Base-by-base conservation (phyloP, 2,888 invertebrate genomes). In the Tetheella fluctuosa region DNA sequence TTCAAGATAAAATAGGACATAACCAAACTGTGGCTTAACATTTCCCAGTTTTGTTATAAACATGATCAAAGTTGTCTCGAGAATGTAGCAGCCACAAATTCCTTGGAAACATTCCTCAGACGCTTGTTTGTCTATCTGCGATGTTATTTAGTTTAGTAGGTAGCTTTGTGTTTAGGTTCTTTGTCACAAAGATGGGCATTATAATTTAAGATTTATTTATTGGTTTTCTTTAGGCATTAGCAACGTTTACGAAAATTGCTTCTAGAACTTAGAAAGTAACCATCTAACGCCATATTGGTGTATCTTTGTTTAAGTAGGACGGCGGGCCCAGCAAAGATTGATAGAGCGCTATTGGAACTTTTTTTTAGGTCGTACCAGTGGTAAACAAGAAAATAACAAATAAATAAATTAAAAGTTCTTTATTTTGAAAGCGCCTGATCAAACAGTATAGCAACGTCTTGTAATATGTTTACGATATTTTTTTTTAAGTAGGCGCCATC, bases 1-100 rank as follows among this genome's bases (percentile, higher is more conserved):
- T 74, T 68, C 75, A 67, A 63, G 65, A 73, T 70, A 62, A 67
- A 61, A 66, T 60, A 65, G 39, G 20, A 48, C 17, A 48, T 48
- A 48, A 8, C 48, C 20, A 10, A n/a, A 2, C 48, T 48, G 20
- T 48, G 48, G 17, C 20, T 48, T 48, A 20, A 20, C 48, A 20
- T 7, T 48, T 10, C 10, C 20, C 48, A 48, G 48, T 48, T 48
- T 17, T 48, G 48, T 10, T 4, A 48, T 48, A 20, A 20, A 3
- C 10, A 20, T 48, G n/a, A 17, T 48, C 20, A 48, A 48, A 48
- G 10, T 20, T 48, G 48, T 48, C 48, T 48, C 48, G 48, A 20
- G 48, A 48, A 48, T 48, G 20, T 20, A 48, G 20, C 48, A 48
- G 48, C 48, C 48, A n/a, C 48, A n/a, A 20, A 48, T 48, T 48